Base-by-base conservation (phyloP, 1,140 invertebrate species). In the Drosophila fuyamai region DNA sequence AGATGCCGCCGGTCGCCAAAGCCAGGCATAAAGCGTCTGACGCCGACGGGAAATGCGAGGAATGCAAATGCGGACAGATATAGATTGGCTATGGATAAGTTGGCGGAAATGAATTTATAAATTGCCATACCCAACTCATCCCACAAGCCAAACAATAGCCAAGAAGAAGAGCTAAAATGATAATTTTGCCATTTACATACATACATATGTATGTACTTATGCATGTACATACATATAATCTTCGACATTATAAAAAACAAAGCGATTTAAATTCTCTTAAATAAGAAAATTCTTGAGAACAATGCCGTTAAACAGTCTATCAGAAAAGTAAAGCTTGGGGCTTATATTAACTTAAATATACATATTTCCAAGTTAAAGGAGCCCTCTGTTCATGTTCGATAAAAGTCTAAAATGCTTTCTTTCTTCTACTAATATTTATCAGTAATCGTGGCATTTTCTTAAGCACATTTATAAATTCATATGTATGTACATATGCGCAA, bases 1-100 rank as follows among this genome's bases (percentile, higher is more conserved):
- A 66, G 60, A 66, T 60, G 46, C 36, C 65, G 61, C 60, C 60
- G 46, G 65, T 41, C 29, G 56, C 18, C 23, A 27, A 51, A 36
- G 38, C 32, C 50, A 7, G 5, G 50, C 41, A 60, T 29, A 35
- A 35, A 63, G 61, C 46, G 61, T 66, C 47, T 71, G 65, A 71
- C 71, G 68, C 68, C 66, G 66, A 50, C 67, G 67, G 66, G 65
- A 71, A 71, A 71, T 66, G 62, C 44, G 54, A 48, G 36, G 43
- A 66, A 66, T 71, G 67, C 66, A 71, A 71, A 71, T 71, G 44
- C 54, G 36, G 48, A 12, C 18, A 51, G n/a, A 57, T 67, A 67
- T 67, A 65, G 59, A 67, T 67, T 51, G 46, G 60, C 59, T 62
- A 43, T 65, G 29, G 46, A 68, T 66, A 65, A 68, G 46, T 68